Evolutionary conservation across 2,113 vertebrate genomes (phyloP).

Genomic region (Cryptomyrus ogoouensis): DNA sequence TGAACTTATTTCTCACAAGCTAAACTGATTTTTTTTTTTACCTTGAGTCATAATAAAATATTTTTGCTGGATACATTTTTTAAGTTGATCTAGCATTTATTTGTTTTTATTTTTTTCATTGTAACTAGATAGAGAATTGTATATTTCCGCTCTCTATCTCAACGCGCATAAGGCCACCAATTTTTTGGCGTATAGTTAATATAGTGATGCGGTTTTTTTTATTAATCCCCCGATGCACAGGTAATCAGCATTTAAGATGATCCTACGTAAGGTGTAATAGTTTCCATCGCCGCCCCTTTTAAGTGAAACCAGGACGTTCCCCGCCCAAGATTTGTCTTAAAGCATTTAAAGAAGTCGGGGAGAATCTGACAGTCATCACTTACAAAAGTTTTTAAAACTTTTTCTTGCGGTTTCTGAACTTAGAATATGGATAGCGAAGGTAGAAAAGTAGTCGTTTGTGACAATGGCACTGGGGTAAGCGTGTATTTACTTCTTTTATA

Average conservation of each 20-base stretch:
- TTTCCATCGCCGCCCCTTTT: not conserved
- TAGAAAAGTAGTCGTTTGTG: slow-evolving; percentile 89
- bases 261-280: not conserved
- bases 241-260: not conserved
- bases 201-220: not conserved
- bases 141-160: too few species aligned
- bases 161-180: not conserved
- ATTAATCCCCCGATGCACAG: not conserved
- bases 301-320: not conserved
- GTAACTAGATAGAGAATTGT: too few species aligned
- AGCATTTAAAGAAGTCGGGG: not conserved
- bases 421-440: slow-evolving; percentile 78
- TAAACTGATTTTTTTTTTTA: too few species aligned
- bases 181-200: not conserved
- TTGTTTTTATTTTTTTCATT: too few species aligned
- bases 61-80: too few species aligned
- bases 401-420: not conserved
- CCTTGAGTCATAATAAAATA: too few species aligned
- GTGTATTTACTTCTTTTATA: not conserved
- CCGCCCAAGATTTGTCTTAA: not conserved
- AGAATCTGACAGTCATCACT: not conserved
- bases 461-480: slow-evolving; percentile 92
- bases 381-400: not conserved
- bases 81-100: too few species aligned
- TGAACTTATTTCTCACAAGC: too few species aligned